Evolutionary conservation across 2,797 vertebrate species (phyloP), one percentile per base, ranked within the genome.

Genomic region (Cercopithecus petaurista): DNA sequence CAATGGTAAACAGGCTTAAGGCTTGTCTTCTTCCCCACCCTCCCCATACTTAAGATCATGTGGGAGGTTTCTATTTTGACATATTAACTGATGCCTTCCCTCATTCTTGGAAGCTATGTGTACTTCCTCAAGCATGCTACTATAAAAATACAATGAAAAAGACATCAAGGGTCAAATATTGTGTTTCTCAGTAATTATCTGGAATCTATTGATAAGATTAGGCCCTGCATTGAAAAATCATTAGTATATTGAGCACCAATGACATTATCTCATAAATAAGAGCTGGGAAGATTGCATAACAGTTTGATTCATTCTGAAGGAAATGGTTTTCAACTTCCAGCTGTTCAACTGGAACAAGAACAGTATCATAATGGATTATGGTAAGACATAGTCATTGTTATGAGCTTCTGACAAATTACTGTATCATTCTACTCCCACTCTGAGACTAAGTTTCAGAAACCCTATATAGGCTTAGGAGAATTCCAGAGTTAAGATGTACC

Each of bases 51-150:
- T 88, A 80, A 80, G 52, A 33, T 70, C 36, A 84, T 67, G 30
- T 89, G 48, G 15, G 50, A 87, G 52, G 59, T 90, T 89, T 83
- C 50, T 89, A 94, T 87, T 86, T 95, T 87, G 46, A 89, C 46
- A 39, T 24, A 70, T n/a, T 80, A 41, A 15, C 43, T 89, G 13
- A 67, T 81, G 24, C 1, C 57, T 57, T 84, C 13, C 3, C 6
- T 28, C 19, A 72, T 64, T 96, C 52, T 92, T 89, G 24, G 46
- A 89, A 91, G 22, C 24, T 41, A 17, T 17, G 22, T 24, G 2
- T 43, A 55, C 9, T 80, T 84, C 15, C 10, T 41, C 26, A 93
- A n/a, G 14, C 11, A 0, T 67, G 7, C 76, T 41, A 36, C 46
- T 46, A 82, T 88, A 73, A 93, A 93, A 57, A 52, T 86, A 13